These are phyloP conservation scores for Borostomias antarcticus DNA, from an alignment of 2,797 vertebrate species.

Conservation along the genomic window DNA sequence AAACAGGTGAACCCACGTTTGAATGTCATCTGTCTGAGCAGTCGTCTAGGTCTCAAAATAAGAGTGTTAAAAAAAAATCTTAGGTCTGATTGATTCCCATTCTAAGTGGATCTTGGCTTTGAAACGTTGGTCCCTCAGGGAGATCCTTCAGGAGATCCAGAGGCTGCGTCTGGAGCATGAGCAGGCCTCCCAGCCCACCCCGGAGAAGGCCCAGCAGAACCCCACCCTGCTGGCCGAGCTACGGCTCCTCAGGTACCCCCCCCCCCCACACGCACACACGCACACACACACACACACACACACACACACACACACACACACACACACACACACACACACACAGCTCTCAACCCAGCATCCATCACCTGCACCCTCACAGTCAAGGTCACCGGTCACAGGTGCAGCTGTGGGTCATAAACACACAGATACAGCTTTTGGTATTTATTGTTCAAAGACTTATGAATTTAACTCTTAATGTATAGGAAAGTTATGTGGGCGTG, in stretches of 20 bases:
- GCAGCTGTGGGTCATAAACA: too few relatives aligned
- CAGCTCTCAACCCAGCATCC: not conserved
- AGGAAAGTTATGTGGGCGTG: not conserved
- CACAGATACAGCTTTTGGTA: too few relatives aligned
- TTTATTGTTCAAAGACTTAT: too few relatives aligned
- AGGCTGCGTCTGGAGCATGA: constrained; percentile 93
- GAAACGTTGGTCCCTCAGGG: constrained; percentile 65
- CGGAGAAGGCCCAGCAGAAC: constrained; percentile 97
- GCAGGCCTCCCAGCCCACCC: constrained; percentile 95
- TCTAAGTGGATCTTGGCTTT: not conserved
- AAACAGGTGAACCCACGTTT: constrained; percentile 81
- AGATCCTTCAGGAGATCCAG: constrained; percentile 97
- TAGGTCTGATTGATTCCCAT: constrained; percentile 2
- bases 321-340: not conserved
- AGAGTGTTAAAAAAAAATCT: too few relatives aligned
- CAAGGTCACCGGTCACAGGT: too few relatives aligned
- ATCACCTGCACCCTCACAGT: not conserved
- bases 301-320: too few relatives aligned
- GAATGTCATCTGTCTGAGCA: too few relatives aligned
- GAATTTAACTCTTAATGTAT: too few relatives aligned
- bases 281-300: too few relatives aligned
- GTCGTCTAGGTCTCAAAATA: too few relatives aligned
- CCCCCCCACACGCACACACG: not conserved
- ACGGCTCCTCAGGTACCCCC: constrained; percentile 84
- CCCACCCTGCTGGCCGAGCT: constrained; percentile 93